phyloP scores from a whole-genome alignment of 2,888 invertebrate genomes.

The Lycaena phlaeas region DNA sequence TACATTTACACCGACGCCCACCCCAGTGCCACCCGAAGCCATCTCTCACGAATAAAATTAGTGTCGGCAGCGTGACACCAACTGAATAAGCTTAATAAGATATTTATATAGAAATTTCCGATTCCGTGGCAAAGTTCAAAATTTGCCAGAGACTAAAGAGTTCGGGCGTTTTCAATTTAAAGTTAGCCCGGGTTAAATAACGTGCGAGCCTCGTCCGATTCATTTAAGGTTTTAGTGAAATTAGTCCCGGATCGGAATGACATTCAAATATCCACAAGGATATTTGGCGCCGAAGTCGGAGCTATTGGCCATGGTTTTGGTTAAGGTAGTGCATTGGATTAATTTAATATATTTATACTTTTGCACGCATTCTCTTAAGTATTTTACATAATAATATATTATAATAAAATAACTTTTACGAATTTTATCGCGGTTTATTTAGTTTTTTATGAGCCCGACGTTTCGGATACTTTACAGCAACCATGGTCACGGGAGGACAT shows the following conservation, averaged over 20 bases:
- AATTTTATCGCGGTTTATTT: too few species aligned
- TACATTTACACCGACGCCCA: slow-evolving; percentile 55
- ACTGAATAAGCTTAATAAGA: slow-evolving; percentile 71
- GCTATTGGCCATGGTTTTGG: background rate
- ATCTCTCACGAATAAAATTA: slow-evolving; percentile 70
- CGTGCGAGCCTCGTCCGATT: slow-evolving; percentile 65
- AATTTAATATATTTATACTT: too few species aligned
- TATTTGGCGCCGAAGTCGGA: slow-evolving; percentile 21
- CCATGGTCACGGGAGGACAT: too few species aligned
- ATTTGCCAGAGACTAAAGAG: slow-evolving; percentile 69
- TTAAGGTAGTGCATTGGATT: background rate
- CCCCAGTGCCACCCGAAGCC: slow-evolving; percentile 39
- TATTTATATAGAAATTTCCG: slow-evolving; percentile 73
- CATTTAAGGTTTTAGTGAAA: slow-evolving; percentile 71
- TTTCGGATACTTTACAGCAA: too few species aligned
- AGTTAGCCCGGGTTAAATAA: slow-evolving; percentile 71
- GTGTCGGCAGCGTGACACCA: slow-evolving; percentile 72
- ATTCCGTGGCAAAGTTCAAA: slow-evolving; percentile 72
- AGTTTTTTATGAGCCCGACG: too few species aligned
- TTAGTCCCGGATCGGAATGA: slow-evolving; percentile 67
- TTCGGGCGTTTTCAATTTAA: slow-evolving; percentile 72
- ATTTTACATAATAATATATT: too few species aligned
- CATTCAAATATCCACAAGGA: slow-evolving; percentile 50
- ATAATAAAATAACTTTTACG: too few species aligned
- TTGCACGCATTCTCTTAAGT: too few species aligned